A percentile compares a stretch with the other conserved stretches of the same genome.
These are phyloP conservation scores for Hemicentrotus pulcherrimus DNA, from an alignment of 35 echinoderm and acorn worm genomes.

Conservation along the genomic window DNA sequence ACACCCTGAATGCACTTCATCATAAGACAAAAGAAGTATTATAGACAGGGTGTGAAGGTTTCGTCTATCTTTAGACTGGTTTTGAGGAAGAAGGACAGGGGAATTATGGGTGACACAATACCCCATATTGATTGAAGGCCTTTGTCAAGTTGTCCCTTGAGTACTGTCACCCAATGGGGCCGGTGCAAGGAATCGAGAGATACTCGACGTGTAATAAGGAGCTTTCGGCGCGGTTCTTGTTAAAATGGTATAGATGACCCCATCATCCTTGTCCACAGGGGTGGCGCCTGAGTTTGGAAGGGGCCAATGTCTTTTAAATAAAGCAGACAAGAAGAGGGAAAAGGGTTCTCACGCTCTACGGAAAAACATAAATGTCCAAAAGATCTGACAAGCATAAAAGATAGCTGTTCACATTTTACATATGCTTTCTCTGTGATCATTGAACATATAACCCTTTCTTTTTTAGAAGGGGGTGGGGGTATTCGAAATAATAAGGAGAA, in stretches of 20 bases:
- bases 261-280: background rate
- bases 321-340: too few species aligned
- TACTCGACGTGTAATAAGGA: background rate
- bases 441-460: too few species aligned
- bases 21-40: background rate
- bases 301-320: too few species aligned
- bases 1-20: background rate
- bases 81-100: background rate
- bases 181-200: background rate
- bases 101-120: background rate
- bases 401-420: too few species aligned
- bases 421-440: too few species aligned
- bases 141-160: background rate
- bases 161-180: background rate
- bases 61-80: background rate
- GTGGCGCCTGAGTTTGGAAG: background rate
- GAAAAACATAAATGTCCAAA: too few species aligned
- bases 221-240: background rate
- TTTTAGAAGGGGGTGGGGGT: too few species aligned
- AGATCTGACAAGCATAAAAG: too few species aligned
- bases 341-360: too few species aligned
- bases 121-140: background rate
- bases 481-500: too few species aligned
- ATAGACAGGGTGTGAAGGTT: background rate
- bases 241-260: background rate